Percentiles rank a stretch among this genome's conserved stretches.
These are phyloP conservation scores for Drosophila ironensis DNA, from an alignment of 1,140 invertebrate species.

Conservation along the genomic window DNA sequence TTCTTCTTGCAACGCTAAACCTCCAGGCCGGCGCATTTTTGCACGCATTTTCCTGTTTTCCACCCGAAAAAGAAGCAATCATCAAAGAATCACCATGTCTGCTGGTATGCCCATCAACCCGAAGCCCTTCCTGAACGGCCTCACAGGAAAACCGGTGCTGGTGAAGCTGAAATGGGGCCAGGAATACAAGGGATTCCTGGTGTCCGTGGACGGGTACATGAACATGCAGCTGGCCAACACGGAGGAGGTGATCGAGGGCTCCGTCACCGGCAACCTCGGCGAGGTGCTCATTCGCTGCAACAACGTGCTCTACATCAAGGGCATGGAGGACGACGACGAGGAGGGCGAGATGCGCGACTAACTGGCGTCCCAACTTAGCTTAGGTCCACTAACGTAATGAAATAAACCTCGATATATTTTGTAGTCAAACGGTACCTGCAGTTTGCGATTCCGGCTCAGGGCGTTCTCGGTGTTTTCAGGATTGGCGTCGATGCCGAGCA, in stretches of 20 bases:
- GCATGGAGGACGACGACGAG: slow-evolving; percentile 98
- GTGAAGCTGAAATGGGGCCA: slow-evolving; percentile 99
- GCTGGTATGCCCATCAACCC: slow-evolving; percentile 98
- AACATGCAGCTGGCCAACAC: slow-evolving; percentile 99
- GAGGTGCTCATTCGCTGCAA: slow-evolving; percentile 99
- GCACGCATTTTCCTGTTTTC: slow-evolving; percentile 28
- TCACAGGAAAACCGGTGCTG: slow-evolving; percentile 98
- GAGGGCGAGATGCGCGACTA: slow-evolving; percentile 98
- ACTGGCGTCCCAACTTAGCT: slow-evolving; percentile 34
- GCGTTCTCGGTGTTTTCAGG: slow-evolving; percentile 86
- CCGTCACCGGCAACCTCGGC: slow-evolving; percentile 95
- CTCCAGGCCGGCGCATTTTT: slow-evolving; percentile 53
- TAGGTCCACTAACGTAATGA: slow-evolving; percentile 53
- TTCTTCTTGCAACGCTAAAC: slow-evolving; percentile 57
- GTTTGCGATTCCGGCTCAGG: slow-evolving; percentile 84
- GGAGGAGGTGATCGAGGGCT: slow-evolving; percentile 98
- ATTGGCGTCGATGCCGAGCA: slow-evolving; percentile 91
- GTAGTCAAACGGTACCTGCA: slow-evolving; percentile 83
- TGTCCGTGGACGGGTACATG: slow-evolving; percentile 99
- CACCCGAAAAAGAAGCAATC: slow-evolving; percentile 3
- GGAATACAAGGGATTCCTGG: slow-evolving; percentile 98
- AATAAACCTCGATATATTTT: slow-evolving; percentile 65
- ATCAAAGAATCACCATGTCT: slow-evolving; percentile 83
- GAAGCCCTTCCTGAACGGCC: slow-evolving; percentile 98
- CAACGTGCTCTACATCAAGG: slow-evolving; percentile 98